These are phyloP conservation scores for Syrmaticus mikado DNA, from an alignment of 2,113 vertebrate genomes.

Conservation along the genomic window DNA sequence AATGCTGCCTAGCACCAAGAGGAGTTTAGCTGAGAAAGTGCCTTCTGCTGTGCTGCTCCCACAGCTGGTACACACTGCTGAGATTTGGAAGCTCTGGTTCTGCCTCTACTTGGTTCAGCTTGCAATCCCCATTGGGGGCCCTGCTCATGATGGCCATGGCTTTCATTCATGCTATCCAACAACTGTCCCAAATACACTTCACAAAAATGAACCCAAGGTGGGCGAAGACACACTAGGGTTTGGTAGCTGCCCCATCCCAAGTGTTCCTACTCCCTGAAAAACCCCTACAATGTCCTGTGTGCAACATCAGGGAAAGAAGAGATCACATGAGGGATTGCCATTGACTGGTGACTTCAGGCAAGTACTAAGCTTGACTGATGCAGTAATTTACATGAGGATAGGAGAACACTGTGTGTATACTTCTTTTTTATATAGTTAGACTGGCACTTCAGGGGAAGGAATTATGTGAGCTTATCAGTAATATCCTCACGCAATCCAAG, in stretches of 20 bases:
- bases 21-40: neutral
- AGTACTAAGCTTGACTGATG: neutral
- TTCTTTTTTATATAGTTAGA: neutral
- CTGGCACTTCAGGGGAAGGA: neutral
- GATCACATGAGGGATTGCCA: neutral
- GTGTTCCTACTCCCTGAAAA: neutral
- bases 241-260: neutral
- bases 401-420: neutral
- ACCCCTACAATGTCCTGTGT: accelerated
- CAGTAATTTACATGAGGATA: neutral
- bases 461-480: neutral
- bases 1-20: neutral
- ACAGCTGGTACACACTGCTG: neutral
- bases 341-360: accelerated
- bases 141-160: accelerated
- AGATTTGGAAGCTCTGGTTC: neutral
- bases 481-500: neutral
- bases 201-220: neutral
- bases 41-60: neutral
- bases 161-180: neutral
- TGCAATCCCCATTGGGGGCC: accelerated
- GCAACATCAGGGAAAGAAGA: neutral
- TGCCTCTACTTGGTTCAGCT: neutral
- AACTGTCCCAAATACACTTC: neutral
- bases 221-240: neutral